Evolutionary conservation across 1,140 invertebrate species (phyloP), one percentile per base, ranked within the genome.

Genomic region (Lithobius niger): DNA sequence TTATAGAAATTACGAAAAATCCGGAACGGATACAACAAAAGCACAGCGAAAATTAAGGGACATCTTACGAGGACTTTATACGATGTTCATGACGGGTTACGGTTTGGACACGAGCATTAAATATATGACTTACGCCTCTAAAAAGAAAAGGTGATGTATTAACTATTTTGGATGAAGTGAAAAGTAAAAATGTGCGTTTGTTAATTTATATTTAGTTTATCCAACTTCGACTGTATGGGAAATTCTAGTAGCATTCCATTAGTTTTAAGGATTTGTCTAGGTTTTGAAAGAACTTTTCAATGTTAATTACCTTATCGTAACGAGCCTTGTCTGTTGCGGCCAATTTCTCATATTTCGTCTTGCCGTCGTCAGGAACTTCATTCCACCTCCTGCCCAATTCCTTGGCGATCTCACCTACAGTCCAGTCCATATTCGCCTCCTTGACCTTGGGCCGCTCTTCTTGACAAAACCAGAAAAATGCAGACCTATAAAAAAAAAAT

Each of bases 381-480:
- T 89, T 89, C 96, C 96, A 99, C 66, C 86, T 81, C 66, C 87
- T 80, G 24, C 96, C 96, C 52, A 99, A 77, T 74, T 97, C 94
- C 74, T 99, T 98, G 55, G 96, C 94, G 62, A 99, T 89, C 64
- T 99, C 93, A 47, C 94, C 94, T 64, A 99, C 94, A 52, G 88
- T 86, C 69, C 84, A 92, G 67, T 95, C 89, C 0, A 94, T 93
- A 76, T 96, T 89, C 18, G 80, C 75, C 60, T 82, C 83, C 71
- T 95, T 95, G 21, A 99, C 91, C 66, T 92, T 91, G 27, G 84
- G 80, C 64, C 96, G 81, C 67, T 97, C 93, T 64, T 99, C 95
- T 73, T 95, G 93, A 70, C 92, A 97, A 77, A 97, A 99, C 83
- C 91, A 95, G 77, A 99, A 99, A 79, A 99, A 99, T 45, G 96